Percentiles rank a stretch among this genome's conserved stretches.
Evolutionary conservation across 2,888 invertebrate species (phyloP).

Genomic region (Barypeithes pellucidus): DNA sequence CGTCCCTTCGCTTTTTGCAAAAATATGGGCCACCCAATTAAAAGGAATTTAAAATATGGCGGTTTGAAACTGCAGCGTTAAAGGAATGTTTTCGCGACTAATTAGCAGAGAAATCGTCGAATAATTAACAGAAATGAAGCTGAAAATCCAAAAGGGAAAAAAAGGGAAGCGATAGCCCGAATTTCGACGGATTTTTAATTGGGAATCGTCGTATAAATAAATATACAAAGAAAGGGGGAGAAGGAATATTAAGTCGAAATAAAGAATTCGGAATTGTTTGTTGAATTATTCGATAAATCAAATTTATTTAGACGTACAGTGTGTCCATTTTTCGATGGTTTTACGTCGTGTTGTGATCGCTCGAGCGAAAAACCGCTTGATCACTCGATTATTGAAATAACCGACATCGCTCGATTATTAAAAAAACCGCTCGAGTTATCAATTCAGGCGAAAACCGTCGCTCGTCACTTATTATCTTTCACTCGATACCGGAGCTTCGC

Average conservation of each 20-base stretch:
- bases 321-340: too few relatives aligned
- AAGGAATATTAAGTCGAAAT: slow-evolving; percentile 10
- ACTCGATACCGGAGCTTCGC: too few relatives aligned
- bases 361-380: too few relatives aligned
- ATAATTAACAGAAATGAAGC: slow-evolving; percentile 45
- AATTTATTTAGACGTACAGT: too few relatives aligned
- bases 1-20: neutral
- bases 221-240: slow-evolving; percentile 24
- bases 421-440: too few relatives aligned
- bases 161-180: slow-evolving; percentile 21
- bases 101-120: slow-evolving; percentile 49
- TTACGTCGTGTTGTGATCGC: too few relatives aligned
- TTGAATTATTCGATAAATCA: too few relatives aligned
- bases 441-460: too few relatives aligned
- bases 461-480: too few relatives aligned
- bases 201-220: slow-evolving; percentile 42
- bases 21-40: slow-evolving; percentile 33
- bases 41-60: slow-evolving; percentile 43
- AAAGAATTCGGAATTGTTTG: neutral
- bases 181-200: slow-evolving; percentile 42
- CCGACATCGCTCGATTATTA: too few relatives aligned
- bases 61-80: slow-evolving; percentile 26
- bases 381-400: too few relatives aligned
- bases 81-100: slow-evolving; percentile 42
- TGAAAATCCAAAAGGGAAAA: slow-evolving; percentile 20